Percentiles rank a stretch among this genome's conserved stretches.
These are phyloP conservation scores for Automeris io DNA, from an alignment of 2,888 invertebrate genomes.

Conservation along the genomic window DNA sequence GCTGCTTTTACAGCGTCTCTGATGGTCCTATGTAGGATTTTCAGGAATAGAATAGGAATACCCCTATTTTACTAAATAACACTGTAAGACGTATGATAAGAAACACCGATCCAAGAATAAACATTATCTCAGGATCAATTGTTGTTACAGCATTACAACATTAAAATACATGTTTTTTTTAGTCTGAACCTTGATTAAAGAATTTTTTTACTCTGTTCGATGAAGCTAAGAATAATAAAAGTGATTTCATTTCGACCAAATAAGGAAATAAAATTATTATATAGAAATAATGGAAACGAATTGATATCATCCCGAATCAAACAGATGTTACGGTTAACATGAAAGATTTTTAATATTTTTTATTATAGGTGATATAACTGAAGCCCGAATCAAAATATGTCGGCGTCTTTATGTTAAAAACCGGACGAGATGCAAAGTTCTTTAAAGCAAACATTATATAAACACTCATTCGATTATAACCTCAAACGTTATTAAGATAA, in stretches of 20 bases:
- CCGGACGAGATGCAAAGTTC: conserved; percentile 21
- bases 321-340: conserved; percentile 2
- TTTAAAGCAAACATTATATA: conserved; percentile 3
- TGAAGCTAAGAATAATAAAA: too few relatives aligned
- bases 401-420: conserved; percentile 38
- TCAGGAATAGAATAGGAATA: too few relatives aligned
- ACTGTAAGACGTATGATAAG: too few relatives aligned
- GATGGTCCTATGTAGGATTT: too few relatives aligned
- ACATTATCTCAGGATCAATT: too few relatives aligned
- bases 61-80: too few relatives aligned
- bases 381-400: conserved; percentile 52
- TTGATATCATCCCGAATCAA: conserved; percentile 1
- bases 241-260: not conserved
- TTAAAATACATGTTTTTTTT: too few relatives aligned
- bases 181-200: too few relatives aligned
- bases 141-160: too few relatives aligned
- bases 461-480: conserved; percentile 1
- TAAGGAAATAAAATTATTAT: conserved; percentile 1
- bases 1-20: too few relatives aligned
- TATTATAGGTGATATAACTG: conserved; percentile 7
- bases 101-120: too few relatives aligned
- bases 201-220: too few relatives aligned
- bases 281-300: not conserved
- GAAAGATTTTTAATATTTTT: conserved; percentile 3
- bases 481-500: conserved; percentile 1